Conservation (phyloP, 2,113 vertebrate species). For the Pseudopodoces humilis region DNA sequence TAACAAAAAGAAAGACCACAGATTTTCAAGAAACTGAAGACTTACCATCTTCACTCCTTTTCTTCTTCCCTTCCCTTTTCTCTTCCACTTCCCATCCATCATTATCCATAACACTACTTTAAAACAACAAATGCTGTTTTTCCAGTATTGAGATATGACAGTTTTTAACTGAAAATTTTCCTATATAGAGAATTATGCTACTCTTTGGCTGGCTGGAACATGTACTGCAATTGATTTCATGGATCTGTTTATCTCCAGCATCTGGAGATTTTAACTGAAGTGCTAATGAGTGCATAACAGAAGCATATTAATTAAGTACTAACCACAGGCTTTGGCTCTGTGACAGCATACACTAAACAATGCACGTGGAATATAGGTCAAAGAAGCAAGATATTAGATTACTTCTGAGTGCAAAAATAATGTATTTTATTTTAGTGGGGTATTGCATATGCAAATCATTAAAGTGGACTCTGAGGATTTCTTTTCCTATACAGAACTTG, state of each 20-base stretch:
- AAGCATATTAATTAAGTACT: slow-evolving; percentile 47
- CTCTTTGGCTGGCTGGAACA: background rate
- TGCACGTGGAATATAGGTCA: background rate
- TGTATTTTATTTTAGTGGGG: background rate
- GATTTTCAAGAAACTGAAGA: background rate
- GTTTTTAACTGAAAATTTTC: background rate
- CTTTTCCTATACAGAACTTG: background rate
- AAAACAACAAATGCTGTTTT: background rate
- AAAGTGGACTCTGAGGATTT: background rate
- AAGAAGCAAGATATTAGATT: background rate
- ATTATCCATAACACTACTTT: background rate
- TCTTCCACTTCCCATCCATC: background rate
- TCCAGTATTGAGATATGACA: background rate
- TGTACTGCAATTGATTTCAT: background rate
- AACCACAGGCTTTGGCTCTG: background rate
- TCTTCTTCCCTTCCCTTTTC: background rate
- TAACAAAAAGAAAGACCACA: background rate
- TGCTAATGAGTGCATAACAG: slow-evolving; percentile 44
- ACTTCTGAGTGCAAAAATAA: background rate
- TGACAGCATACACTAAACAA: background rate
- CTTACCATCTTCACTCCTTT: background rate
- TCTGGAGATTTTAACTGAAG: slow-evolving; percentile 57
- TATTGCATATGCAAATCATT: background rate
- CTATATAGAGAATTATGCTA: background rate
- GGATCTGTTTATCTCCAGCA: slow-evolving; percentile 19